A percentile compares a stretch with the other conserved stretches of the same genome.
These are phyloP conservation scores for Coregonus suidteri DNA, from an alignment of 2,797 vertebrate species.

Conservation along the genomic window DNA sequence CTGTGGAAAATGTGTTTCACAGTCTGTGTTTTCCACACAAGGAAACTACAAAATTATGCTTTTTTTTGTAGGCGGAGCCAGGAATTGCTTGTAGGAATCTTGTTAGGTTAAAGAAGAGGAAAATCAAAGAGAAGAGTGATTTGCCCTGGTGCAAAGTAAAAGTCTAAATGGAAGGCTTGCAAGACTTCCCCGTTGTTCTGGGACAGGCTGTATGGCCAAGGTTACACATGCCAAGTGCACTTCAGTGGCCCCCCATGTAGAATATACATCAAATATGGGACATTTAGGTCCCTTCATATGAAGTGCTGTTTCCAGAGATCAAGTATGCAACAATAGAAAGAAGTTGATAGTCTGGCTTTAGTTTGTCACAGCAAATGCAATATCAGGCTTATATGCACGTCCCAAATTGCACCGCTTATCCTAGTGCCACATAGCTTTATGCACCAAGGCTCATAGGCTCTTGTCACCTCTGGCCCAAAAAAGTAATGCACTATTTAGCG, in stretches of 20 bases:
- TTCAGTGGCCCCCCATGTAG: not conserved
- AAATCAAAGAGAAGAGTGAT: slow-evolving; percentile 37
- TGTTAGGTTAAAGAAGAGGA: slow-evolving; percentile 47
- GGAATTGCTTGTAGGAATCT: slow-evolving; percentile 49
- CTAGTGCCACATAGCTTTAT: too few species aligned
- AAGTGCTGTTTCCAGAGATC: not conserved
- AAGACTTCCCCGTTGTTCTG: slow-evolving; percentile 17
- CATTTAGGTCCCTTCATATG: not conserved
- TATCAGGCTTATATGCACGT: not conserved
- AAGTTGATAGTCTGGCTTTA: slow-evolving; percentile 1
- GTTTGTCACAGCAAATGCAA: not conserved
- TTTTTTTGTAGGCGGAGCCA: slow-evolving; percentile 38
- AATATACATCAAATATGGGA: not conserved
- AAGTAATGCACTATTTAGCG: too few species aligned
- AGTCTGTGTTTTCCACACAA: slow-evolving; percentile 62
- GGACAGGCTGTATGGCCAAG: slow-evolving; percentile 18
- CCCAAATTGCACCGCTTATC: too few species aligned
- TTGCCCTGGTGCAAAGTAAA: slow-evolving; percentile 18
- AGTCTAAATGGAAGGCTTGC: slow-evolving; percentile 18
- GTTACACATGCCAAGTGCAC: not conserved
- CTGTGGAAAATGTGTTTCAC: slow-evolving; percentile 60
- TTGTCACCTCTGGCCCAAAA: too few species aligned
- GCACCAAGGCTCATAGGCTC: too few species aligned
- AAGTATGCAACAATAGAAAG: too few species aligned
- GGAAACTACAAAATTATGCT: slow-evolving; percentile 48